Conservation (phyloP, 2,797 vertebrate genomes). For the Dryobates pubescens region DNA sequence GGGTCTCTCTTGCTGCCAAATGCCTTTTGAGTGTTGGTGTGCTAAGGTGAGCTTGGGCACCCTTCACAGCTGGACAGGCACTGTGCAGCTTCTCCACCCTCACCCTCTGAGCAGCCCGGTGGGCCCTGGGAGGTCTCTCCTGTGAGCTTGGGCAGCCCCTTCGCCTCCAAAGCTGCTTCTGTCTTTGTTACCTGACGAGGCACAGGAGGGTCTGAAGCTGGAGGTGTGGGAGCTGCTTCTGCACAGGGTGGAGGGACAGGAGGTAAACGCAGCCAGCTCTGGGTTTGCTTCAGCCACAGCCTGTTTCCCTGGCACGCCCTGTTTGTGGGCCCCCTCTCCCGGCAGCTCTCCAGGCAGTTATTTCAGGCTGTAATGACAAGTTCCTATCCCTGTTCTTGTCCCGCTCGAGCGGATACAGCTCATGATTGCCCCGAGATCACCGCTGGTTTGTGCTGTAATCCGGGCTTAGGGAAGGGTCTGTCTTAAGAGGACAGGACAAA, state of each 20-base stretch:
- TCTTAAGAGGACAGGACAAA: conserved; percentile 1
- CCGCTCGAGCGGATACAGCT: not conserved
- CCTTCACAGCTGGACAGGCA: accelerated
- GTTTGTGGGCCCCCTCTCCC: not conserved
- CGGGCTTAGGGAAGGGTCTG: not conserved
- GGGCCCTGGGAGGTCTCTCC: not conserved
- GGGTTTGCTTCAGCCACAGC: not conserved
- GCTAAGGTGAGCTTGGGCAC: accelerated
- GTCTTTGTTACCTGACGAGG: not conserved
- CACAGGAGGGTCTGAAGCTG: not conserved
- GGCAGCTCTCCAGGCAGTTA: not conserved
- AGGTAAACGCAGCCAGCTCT: not conserved
- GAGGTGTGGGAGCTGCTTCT: not conserved
- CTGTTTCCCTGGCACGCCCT: not conserved
- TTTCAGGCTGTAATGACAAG: not conserved
- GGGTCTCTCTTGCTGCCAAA: not conserved
- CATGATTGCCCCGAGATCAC: not conserved
- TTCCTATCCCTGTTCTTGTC: not conserved
- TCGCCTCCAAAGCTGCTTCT: not conserved
- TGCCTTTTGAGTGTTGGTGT: accelerated
- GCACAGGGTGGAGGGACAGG: accelerated
- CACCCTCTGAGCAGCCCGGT: not conserved
- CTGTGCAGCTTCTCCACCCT: not conserved
- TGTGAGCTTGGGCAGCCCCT: not conserved
- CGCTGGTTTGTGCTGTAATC: not conserved